phyloP scores from a whole-genome alignment of 1,140 invertebrate species.

The Druon quercuslanigerum region DNA sequence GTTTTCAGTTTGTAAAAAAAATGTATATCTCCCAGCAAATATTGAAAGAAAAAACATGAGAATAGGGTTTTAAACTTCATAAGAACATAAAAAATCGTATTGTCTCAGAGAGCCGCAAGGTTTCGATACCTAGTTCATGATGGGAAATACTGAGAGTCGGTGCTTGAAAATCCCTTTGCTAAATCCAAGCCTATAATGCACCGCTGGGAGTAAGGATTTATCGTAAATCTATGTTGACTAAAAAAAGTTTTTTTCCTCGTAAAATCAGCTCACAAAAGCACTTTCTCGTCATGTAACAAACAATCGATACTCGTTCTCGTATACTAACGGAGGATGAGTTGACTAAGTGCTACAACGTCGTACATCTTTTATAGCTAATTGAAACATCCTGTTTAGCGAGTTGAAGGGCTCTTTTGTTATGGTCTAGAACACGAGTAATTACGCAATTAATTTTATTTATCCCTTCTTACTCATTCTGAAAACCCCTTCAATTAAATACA shows the following conservation, averaged over 20 bases:
- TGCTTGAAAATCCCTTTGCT: conserved; percentile 1
- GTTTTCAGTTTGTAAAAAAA: too few species aligned
- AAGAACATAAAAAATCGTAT: background rate
- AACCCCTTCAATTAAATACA: too few species aligned
- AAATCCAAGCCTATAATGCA: conserved; percentile 8
- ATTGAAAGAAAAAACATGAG: too few species aligned
- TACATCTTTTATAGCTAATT: background rate
- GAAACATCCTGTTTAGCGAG: too few species aligned
- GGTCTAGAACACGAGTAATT: too few species aligned
- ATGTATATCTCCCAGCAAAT: too few species aligned
- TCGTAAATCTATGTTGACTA: conserved; percentile 24
- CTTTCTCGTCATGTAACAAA: background rate
- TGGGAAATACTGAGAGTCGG: background rate
- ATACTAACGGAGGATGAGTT: background rate
- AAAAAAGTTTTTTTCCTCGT: conserved; percentile 20
- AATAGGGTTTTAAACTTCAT: background rate
- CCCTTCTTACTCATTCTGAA: too few species aligned
- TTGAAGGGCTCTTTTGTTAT: too few species aligned
- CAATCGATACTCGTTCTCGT: conserved; percentile 2
- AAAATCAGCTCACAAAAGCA: conserved; percentile 15
- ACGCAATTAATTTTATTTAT: too few species aligned
- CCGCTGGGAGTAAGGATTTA: conserved; percentile 12
- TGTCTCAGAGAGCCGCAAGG: background rate
- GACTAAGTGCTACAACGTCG: background rate
- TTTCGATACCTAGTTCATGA: background rate